Conservation (phyloP, 2,888 invertebrate species). For the Ischnus inquisitorius region DNA sequence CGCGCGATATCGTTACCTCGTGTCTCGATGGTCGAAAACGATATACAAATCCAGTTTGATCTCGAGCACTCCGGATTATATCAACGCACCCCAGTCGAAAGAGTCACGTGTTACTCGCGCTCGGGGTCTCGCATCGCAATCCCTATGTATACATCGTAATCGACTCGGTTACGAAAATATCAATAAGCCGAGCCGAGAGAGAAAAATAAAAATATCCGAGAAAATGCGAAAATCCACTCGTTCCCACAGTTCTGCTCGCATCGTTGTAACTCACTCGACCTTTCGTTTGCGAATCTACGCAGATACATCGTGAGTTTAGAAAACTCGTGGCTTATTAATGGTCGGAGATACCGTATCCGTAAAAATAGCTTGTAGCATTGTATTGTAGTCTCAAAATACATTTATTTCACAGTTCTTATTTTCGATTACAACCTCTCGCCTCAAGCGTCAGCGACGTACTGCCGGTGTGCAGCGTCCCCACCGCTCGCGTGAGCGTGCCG, state of each 20-base stretch:
- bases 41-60: neutral
- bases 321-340: slow-evolving; percentile 26
- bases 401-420: neutral
- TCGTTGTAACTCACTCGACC: slow-evolving; percentile 36
- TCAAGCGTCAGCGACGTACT: neutral
- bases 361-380: neutral
- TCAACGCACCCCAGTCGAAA: neutral
- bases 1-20: neutral
- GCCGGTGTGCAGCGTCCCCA: neutral
- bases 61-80: neutral
- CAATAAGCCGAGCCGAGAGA: neutral
- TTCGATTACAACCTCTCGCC: neutral
- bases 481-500: neutral
- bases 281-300: slow-evolving; percentile 38
- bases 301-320: slow-evolving; percentile 20
- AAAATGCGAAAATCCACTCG: slow-evolving; percentile 27
- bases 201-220: neutral
- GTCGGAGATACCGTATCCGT: neutral
- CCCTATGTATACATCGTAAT: neutral
- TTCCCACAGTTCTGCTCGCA: slow-evolving; percentile 53
- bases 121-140: neutral
- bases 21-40: neutral
- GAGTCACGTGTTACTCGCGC: slow-evolving; percentile 1
- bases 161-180: neutral
- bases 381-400: no score